Evolutionary conservation across 2,888 invertebrate species (phyloP).

Genomic region (Aphodius sticticus): DNA sequence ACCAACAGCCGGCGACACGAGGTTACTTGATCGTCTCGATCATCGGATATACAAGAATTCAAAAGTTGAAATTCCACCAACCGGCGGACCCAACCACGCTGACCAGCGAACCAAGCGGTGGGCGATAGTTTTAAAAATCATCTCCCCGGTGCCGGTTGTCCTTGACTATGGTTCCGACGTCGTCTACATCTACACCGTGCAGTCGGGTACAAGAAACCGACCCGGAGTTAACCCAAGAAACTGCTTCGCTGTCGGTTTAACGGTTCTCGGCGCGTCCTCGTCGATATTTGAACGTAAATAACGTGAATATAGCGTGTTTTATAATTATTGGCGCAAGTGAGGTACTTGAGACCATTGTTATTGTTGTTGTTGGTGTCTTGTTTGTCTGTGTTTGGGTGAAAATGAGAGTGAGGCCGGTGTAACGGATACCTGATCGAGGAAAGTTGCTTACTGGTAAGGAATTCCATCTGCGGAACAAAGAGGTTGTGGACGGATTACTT

Average conservation of each 20-base stretch:
- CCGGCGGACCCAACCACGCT: background rate
- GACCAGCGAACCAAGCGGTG: background rate
- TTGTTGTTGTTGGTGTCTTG: background rate
- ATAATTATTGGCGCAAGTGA: background rate
- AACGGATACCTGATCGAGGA: background rate
- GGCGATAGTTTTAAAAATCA: background rate
- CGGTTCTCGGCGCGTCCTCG: background rate
- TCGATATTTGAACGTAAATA: background rate
- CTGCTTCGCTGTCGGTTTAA: background rate
- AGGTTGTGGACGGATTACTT: background rate
- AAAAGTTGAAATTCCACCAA: background rate
- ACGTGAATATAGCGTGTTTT: background rate
- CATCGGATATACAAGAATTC: background rate
- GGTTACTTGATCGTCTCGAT: background rate
- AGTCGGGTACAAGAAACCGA: background rate
- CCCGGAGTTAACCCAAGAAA: background rate
- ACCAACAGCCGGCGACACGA: background rate
- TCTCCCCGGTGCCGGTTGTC: slow-evolving; percentile 4
- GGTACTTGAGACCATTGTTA: background rate
- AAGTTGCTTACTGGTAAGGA: background rate
- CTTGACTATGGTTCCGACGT: background rate
- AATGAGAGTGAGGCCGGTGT: background rate
- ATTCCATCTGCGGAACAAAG: background rate
- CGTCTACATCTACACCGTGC: background rate
- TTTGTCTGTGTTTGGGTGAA: background rate